Evolutionary conservation across 2,888 invertebrate species (phyloP).

Genomic region (Teleiodes luculella): DNA sequence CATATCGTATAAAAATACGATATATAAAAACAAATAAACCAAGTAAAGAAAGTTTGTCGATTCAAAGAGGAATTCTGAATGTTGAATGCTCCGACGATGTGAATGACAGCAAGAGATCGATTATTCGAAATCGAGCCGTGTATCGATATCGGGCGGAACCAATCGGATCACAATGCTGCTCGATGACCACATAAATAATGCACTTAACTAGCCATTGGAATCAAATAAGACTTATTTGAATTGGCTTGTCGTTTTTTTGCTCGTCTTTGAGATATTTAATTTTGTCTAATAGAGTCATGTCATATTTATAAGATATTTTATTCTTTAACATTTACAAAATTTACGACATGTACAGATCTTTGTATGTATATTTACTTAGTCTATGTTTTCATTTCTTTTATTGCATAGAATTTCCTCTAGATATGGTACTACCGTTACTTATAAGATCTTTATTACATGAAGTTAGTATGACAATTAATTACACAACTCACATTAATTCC

Average conservation of each 20-base stretch:
- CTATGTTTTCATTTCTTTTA: no score
- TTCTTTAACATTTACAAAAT: no score
- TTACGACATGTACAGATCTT: no score
- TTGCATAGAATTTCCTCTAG: no score
- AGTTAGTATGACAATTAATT: no score
- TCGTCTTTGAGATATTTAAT: no score
- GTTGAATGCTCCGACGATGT: constrained; percentile 13
- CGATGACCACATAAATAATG: constrained; percentile 16
- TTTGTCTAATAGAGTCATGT: no score
- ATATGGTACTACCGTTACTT: no score
- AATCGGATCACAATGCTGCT: constrained; percentile 39
- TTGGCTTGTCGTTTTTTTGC: background rate
- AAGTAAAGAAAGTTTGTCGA: background rate
- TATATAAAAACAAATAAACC: background rate
- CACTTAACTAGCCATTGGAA: constrained; percentile 11
- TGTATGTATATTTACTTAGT: no score
- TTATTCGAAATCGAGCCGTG: constrained; percentile 49
- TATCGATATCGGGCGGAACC: constrained; percentile 48
- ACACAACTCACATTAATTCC: no score
- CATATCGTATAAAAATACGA: background rate
- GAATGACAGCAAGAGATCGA: constrained; percentile 36
- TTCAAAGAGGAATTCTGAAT: background rate
- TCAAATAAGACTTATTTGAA: constrained; percentile 4
- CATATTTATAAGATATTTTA: no score
- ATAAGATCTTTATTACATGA: no score